Percentiles rank a stretch among this genome's conserved stretches.
Evolutionary conservation across 2,113 vertebrate species (phyloP).

Genomic region (Callocephalon fimbriatum): DNA sequence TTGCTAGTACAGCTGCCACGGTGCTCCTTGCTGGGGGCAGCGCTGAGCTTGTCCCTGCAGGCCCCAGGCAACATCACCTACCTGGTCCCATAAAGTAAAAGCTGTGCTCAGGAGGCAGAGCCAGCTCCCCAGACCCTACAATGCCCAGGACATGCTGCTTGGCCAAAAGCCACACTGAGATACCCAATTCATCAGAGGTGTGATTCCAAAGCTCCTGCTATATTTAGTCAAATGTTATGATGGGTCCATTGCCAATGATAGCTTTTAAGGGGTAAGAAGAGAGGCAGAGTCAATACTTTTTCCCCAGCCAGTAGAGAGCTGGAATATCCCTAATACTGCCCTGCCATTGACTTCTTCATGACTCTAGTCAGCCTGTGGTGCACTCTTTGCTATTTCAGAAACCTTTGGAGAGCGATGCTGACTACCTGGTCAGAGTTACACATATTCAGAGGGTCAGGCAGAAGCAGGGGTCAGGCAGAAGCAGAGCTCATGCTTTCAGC

Average conservation of each 20-base stretch:
- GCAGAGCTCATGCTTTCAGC: neutral
- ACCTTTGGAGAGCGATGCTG: neutral
- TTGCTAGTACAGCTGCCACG: neutral
- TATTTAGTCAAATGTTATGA: neutral
- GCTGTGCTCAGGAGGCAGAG: neutral
- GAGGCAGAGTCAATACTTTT: neutral
- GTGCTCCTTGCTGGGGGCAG: neutral
- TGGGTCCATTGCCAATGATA: neutral
- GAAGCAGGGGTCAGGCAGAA: neutral
- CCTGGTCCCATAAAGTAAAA: neutral
- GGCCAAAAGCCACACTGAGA: neutral
- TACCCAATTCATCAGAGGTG: neutral
- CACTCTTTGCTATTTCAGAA: neutral
- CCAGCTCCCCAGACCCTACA: fast-evolving
- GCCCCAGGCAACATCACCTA: neutral
- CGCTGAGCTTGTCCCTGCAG: neutral
- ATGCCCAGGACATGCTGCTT: neutral
- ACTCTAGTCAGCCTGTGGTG: neutral
- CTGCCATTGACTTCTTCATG: neutral
- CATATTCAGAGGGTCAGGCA: neutral
- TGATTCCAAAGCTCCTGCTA: neutral
- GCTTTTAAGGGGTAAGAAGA: neutral
- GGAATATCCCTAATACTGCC: neutral
- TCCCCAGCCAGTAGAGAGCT: neutral
- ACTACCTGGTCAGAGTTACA: neutral